Evolutionary conservation across 2,797 vertebrate genomes (phyloP).

Genomic region (Helicolenus hilgendorfi): DNA sequence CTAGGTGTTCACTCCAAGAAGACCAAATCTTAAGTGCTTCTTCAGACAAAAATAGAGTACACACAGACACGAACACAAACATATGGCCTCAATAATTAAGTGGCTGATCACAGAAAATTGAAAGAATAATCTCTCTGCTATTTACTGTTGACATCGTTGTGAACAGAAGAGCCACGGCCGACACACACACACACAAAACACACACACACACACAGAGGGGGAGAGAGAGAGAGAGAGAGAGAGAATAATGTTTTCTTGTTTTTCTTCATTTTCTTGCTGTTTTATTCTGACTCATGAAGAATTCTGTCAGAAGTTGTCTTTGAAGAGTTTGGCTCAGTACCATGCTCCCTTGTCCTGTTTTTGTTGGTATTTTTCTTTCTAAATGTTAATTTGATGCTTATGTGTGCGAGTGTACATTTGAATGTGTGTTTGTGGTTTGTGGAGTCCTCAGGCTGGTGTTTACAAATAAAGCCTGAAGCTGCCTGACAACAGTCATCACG

Average conservation of each 20-base stretch:
- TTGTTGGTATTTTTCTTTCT: slow-evolving; percentile 83
- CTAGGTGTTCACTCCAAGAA: background rate
- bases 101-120: slow-evolving; percentile 69
- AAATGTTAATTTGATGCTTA: slow-evolving; percentile 81
- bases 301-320: slow-evolving; percentile 88
- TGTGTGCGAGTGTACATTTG: background rate
- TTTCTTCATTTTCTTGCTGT: slow-evolving; percentile 66
- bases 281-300: slow-evolving; percentile 82
- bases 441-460: slow-evolving; percentile 62
- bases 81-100: slow-evolving; percentile 64
- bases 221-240: background rate
- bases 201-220: background rate
- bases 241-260: slow-evolving; percentile 68
- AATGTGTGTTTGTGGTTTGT: slow-evolving; percentile 9
- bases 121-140: slow-evolving; percentile 62
- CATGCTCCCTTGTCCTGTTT: slow-evolving; percentile 79
- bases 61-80: slow-evolving; percentile 11
- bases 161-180: slow-evolving; percentile 64
- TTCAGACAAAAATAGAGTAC: background rate
- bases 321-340: slow-evolving; percentile 75
- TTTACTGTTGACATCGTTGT: slow-evolving; percentile 65
- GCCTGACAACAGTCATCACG: slow-evolving; percentile 58
- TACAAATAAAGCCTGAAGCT: slow-evolving; percentile 68
- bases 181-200: background rate
- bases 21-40: slow-evolving; percentile 14